Base-by-base conservation (phyloP, 2,113 vertebrate genomes). In the Epinephelus moara region DNA sequence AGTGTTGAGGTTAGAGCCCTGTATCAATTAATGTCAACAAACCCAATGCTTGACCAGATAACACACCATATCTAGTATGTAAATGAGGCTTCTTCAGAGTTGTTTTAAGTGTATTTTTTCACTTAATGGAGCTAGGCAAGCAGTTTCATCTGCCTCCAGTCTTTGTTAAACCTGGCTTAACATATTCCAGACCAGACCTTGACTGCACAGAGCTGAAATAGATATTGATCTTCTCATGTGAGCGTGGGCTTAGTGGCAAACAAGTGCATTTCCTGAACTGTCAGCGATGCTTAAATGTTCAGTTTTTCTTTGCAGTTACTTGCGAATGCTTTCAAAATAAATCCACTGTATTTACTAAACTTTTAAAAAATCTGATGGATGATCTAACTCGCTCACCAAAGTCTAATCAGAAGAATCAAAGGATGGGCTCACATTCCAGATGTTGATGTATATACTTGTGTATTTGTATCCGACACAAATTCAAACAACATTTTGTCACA, bases 401-500 rank as follows among this genome's bases (percentile, higher is more conserved):
- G 33, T 84, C 50, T 85, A 13, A 81, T 94, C 89, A 82, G 88
- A 90, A 80, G 81, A 83, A 73, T 95, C 88, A 79, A 85, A 91
- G 81, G 82, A 80, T 66, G 91, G 93, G 70, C 91, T 70, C 93
- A 92, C 95, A 96, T 96, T 96, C 96, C 95, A 93, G 79, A 94
- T 74, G 85, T 75, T 85, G 89, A 74, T 96, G 94, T 95, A 93
- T 94, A 94, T 96, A 96, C n/a, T 17, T 60, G 40, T 59, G 68
- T 70, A 37, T 77, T 76, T 67, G 5, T 67, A 23, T 64, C 2
- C 3, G 80, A n/a, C 69, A 49, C 62, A 73, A 18, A 66, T 23
- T 63, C 40, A 42, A 42, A 27, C 7, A 27, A 25, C 23, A 14
- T 53, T 50, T 57, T 37, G 5, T 72, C 19, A 14, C 23, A 12